Percentiles rank a stretch among this genome's conserved stretches.
These are phyloP conservation scores for Sardinella longiceps DNA, from an alignment of 2,797 vertebrate genomes.

Conservation along the genomic window DNA sequence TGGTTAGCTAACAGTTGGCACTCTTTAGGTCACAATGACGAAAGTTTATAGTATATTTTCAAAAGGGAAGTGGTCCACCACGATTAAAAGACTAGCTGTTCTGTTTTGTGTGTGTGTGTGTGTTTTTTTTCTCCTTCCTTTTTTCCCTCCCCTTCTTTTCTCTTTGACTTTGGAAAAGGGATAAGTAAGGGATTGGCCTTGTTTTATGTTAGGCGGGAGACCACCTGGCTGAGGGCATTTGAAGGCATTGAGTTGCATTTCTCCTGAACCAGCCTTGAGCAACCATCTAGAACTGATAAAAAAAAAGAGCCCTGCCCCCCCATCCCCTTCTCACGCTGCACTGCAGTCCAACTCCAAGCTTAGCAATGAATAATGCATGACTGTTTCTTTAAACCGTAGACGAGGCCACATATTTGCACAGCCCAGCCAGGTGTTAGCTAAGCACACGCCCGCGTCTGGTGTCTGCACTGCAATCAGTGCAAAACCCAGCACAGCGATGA, in stretches of 20 bases:
- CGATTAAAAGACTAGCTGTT: background rate
- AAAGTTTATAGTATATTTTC: background rate
- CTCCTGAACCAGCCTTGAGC: slow-evolving; percentile 28
- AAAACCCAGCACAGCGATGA: background rate
- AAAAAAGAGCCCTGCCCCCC: background rate
- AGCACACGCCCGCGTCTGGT: slow-evolving; percentile 24
- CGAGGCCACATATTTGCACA: slow-evolving; percentile 35
- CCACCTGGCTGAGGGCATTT: slow-evolving; percentile 33
- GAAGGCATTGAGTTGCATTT: slow-evolving; percentile 26
- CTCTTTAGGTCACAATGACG: background rate
- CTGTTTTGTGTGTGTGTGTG: background rate
- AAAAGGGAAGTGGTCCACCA: background rate
- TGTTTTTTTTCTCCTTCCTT: background rate
- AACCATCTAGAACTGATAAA: slow-evolving; percentile 33
- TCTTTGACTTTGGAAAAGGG: background rate
- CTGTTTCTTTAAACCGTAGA: slow-evolving; percentile 41
- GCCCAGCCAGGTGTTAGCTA: slow-evolving; percentile 38
- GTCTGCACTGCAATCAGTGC: slow-evolving; percentile 26
- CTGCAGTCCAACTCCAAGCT: background rate
- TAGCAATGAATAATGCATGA: slow-evolving; percentile 45
- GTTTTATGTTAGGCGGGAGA: background rate
- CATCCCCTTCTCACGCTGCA: background rate
- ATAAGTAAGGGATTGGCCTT: slow-evolving; percentile 1
- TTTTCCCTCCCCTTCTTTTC: background rate
- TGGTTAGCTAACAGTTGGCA: background rate